These are phyloP conservation scores for Sinocyclocheilus maitianheensis DNA, from an alignment of 2,113 vertebrate genomes.

Conservation along the genomic window DNA sequence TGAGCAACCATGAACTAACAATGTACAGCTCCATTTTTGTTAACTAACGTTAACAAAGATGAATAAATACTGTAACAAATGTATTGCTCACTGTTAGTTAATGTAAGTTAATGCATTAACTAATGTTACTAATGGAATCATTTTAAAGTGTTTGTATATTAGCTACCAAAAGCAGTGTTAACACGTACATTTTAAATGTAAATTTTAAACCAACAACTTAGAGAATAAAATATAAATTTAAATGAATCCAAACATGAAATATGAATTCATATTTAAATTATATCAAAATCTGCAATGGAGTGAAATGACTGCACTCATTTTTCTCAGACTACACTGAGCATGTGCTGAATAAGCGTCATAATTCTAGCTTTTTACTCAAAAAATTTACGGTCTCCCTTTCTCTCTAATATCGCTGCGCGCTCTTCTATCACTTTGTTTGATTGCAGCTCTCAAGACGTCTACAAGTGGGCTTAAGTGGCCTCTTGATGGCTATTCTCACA, in stretches of 20 bases:
- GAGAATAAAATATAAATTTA: neutral
- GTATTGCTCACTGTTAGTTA: neutral
- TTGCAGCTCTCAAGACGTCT: slow-evolving; percentile 11
- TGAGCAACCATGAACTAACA: neutral
- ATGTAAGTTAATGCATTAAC: neutral
- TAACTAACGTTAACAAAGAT: neutral
- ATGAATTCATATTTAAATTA: neutral
- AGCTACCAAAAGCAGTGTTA: neutral
- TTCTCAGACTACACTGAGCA: neutral
- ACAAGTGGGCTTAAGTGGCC: neutral
- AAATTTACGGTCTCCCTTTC: neutral
- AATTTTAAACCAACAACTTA: neutral
- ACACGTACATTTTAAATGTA: neutral
- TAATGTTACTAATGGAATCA: too few relatives aligned
- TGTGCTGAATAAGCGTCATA: neutral
- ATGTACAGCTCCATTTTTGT: neutral
- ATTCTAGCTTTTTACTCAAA: neutral
- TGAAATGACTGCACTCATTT: neutral
- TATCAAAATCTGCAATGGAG: neutral
- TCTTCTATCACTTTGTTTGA: slow-evolving; percentile 25
- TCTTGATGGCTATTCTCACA: neutral
- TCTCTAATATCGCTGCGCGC: neutral
- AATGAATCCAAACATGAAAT: neutral
- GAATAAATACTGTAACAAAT: neutral
- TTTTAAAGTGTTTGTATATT: neutral